Evolutionary conservation across 2,888 invertebrate genomes (phyloP).

Genomic region (Unio delphinus): DNA sequence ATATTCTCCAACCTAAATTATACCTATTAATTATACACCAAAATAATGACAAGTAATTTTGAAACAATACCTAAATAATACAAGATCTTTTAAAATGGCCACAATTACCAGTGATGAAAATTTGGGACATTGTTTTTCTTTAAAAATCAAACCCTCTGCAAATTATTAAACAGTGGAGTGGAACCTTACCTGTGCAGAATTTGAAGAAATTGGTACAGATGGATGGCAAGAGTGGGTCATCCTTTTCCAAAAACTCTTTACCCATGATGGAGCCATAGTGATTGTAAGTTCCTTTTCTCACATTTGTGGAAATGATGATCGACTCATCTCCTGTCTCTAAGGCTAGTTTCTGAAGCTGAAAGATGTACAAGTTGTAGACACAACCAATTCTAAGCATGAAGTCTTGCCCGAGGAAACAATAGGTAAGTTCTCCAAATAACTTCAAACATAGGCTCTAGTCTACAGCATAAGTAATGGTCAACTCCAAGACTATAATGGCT

Average conservation of each 20-base stretch:
- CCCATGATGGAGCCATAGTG: conserved; percentile 30
- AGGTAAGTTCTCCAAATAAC: too few relatives aligned
- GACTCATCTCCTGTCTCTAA: conserved; percentile 33
- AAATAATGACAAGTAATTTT: too few relatives aligned
- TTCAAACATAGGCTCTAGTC: too few relatives aligned
- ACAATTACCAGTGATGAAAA: not conserved
- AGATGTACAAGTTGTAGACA: not conserved
- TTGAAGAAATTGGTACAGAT: conserved; percentile 21
- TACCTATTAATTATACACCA: too few relatives aligned
- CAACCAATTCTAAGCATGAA: too few relatives aligned
- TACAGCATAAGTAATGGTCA: too few relatives aligned
- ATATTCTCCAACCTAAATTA: too few relatives aligned
- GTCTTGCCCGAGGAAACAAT: too few relatives aligned
- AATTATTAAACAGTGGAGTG: not conserved
- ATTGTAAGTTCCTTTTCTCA: conserved; percentile 26
- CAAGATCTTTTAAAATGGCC: not conserved
- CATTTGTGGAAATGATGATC: conserved; percentile 31
- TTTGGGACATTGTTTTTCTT: too few relatives aligned
- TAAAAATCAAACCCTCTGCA: not conserved
- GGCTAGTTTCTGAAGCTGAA: conserved; percentile 34
- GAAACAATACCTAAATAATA: not conserved
- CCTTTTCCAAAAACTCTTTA: conserved; percentile 25
- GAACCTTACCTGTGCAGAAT: conserved; percentile 27
- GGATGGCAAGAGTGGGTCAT: conserved; percentile 12
- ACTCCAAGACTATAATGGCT: too few relatives aligned